Evolutionary conservation across 2,888 invertebrate species (phyloP).

Genomic region (Ceratothoa steindachneri): DNA sequence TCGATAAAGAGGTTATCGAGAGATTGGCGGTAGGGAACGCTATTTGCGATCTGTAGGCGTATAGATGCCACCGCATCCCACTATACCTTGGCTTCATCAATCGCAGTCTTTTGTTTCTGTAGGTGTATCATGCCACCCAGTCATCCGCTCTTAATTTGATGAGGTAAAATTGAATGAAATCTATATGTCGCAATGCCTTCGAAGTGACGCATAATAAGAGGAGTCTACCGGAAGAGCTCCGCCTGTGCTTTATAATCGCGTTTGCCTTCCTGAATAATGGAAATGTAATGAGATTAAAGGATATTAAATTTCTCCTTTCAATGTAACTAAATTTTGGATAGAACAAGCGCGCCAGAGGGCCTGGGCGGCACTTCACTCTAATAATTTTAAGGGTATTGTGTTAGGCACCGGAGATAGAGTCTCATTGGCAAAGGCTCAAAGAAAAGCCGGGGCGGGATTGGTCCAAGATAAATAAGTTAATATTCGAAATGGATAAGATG

Average conservation of each 20-base stretch:
- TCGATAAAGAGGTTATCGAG: too few relatives aligned
- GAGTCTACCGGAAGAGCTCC: background rate
- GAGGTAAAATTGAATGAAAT: conserved; percentile 4
- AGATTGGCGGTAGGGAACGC: too few relatives aligned
- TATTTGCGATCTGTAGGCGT: too few relatives aligned
- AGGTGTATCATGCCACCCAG: background rate
- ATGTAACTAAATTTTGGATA: conserved; percentile 40
- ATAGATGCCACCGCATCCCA: too few relatives aligned
- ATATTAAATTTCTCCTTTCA: conserved; percentile 46
- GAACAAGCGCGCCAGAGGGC: conserved; percentile 19
- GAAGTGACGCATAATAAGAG: conserved; percentile 3
- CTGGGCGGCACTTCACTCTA: conserved; percentile 24
- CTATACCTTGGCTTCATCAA: background rate
- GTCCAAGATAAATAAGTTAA: conserved; percentile 4
- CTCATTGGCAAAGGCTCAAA: background rate
- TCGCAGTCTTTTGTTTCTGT: background rate
- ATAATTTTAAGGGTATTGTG: conserved; percentile 43
- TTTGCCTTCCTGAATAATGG: conserved; percentile 45
- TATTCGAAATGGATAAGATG: conserved; percentile 10
- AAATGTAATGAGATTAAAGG: conserved; percentile 45
- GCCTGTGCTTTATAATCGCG: conserved; percentile 29
- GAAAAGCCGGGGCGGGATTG: background rate
- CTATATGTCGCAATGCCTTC: conserved; percentile 4
- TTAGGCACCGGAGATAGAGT: conserved; percentile 22
- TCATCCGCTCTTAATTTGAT: background rate